Conservation (phyloP, 1,140 invertebrate species). For the Habropoda laboriosa region DNA sequence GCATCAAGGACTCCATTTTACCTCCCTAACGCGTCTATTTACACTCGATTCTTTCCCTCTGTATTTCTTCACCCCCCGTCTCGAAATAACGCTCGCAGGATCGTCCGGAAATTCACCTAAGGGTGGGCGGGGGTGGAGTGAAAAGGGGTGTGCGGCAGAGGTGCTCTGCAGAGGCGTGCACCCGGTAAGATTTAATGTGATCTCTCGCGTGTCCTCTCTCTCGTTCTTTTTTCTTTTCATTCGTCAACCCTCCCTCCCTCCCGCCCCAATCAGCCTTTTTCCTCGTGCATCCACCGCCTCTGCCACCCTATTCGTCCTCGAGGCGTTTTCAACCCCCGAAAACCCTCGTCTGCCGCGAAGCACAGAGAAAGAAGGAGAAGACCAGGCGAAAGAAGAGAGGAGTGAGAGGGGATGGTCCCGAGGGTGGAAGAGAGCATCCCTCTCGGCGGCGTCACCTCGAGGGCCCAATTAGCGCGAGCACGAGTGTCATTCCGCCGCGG, state of each 20-base stretch:
- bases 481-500: slow-evolving; percentile 79
- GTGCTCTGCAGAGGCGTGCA: slow-evolving; percentile 71
- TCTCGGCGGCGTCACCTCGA: slow-evolving; percentile 78
- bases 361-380: slow-evolving; percentile 7
- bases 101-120: slow-evolving; percentile 15
- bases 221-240: slow-evolving; percentile 48
- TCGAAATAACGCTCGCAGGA: slow-evolving; percentile 7
- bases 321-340: slow-evolving; percentile 65
- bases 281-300: slow-evolving; percentile 24
- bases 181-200: slow-evolving; percentile 77
- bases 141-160: slow-evolving; percentile 47
- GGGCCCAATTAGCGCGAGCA: slow-evolving; percentile 81
- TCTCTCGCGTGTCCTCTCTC: slow-evolving; percentile 63
- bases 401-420: slow-evolving; percentile 48
- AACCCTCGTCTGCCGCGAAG: slow-evolving; percentile 55
- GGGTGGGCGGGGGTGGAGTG: slow-evolving; percentile 10
- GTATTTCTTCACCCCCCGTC: not conserved
- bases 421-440: slow-evolving; percentile 71
- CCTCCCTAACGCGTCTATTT: not conserved
- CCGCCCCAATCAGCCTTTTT: slow-evolving; percentile 41
- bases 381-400: slow-evolving; percentile 14
- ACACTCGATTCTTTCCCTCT: not conserved
- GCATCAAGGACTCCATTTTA: not conserved
- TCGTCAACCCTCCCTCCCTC: slow-evolving; percentile 1
- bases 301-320: slow-evolving; percentile 31